These are phyloP conservation scores for Leptodactylus fuscus DNA, from an alignment of 2,113 vertebrate genomes.

Conservation along the genomic window DNA sequence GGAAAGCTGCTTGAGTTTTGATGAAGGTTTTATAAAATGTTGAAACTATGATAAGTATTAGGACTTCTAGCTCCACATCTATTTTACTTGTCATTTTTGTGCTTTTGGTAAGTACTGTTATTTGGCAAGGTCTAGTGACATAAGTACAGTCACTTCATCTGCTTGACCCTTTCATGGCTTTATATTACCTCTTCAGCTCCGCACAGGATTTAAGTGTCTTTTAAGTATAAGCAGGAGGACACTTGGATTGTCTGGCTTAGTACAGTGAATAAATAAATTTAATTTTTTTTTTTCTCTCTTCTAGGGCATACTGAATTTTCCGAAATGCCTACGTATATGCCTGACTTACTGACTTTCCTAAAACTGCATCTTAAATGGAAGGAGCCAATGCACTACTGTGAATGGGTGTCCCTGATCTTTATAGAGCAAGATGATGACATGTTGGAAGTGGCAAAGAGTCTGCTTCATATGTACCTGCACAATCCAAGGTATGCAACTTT, in stretches of 20 bases:
- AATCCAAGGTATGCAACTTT: conserved; percentile 73
- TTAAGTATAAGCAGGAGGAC: background rate
- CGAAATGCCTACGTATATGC: conserved; percentile 70
- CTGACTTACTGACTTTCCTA: conserved; percentile 77
- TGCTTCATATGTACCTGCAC: conserved; percentile 79
- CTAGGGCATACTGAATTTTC: conserved; percentile 57
- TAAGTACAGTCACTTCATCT: background rate
- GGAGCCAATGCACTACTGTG: conserved; percentile 74
- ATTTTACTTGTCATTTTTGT: background rate
- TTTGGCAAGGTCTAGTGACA: background rate
- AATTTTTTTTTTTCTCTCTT: background rate
- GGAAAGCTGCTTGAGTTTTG: too few relatives aligned
- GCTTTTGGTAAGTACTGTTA: background rate
- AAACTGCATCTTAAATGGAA: conserved; percentile 63
- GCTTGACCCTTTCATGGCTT: background rate
- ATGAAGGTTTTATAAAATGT: too few relatives aligned
- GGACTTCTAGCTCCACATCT: background rate
- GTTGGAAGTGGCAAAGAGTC: conserved; percentile 87
- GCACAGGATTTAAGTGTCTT: background rate
- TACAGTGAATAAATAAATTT: background rate
- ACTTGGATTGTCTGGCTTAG: background rate
- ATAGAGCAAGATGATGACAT: conserved; percentile 96
- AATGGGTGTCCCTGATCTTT: conserved; percentile 84
- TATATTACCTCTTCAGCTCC: background rate
- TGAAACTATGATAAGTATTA: too few relatives aligned